Evolutionary conservation across 1,140 invertebrate genomes (phyloP).

Genomic region (Aleiodes sp.): DNA sequence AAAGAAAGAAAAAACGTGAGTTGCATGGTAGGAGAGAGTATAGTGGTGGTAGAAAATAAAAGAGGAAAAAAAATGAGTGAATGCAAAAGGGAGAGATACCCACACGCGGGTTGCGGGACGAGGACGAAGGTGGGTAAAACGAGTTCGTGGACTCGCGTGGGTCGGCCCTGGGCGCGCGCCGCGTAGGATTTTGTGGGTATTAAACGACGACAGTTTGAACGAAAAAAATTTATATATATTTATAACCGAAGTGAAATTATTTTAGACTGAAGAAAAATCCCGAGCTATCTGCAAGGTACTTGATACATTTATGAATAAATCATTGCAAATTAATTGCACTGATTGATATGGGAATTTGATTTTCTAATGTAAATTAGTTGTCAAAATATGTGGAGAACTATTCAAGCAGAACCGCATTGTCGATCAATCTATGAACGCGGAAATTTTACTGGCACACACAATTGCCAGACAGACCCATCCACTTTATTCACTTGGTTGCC

Average conservation of each 20-base stretch:
- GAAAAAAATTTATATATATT: not conserved
- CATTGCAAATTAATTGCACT: not conserved
- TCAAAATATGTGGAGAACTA: no score
- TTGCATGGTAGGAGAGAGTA: not conserved
- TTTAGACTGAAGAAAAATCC: not conserved
- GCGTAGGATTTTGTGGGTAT: conserved; percentile 2
- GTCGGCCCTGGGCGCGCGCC: conserved; percentile 40
- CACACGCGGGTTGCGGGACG: conserved; percentile 42
- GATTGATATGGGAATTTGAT: not conserved
- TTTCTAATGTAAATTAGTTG: no score
- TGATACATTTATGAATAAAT: not conserved
- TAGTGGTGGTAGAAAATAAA: conserved; percentile 28
- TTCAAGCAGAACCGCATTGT: not conserved
- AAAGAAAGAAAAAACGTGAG: conserved; percentile 6
- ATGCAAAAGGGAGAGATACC: conserved; percentile 29
- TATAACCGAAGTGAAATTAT: no score
- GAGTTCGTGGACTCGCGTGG: conserved; percentile 53
- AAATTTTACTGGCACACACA: not conserved
- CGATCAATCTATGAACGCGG: not conserved
- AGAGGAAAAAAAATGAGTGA: conserved; percentile 20
- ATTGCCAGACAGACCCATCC: not conserved
- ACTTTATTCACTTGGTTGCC: not conserved
- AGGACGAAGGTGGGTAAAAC: conserved; percentile 65
- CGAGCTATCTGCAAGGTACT: not conserved
- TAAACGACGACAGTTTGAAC: conserved; percentile 12